These are phyloP conservation scores for Glomeris maerens DNA, from an alignment of 1,140 invertebrate species.

Conservation along the genomic window DNA sequence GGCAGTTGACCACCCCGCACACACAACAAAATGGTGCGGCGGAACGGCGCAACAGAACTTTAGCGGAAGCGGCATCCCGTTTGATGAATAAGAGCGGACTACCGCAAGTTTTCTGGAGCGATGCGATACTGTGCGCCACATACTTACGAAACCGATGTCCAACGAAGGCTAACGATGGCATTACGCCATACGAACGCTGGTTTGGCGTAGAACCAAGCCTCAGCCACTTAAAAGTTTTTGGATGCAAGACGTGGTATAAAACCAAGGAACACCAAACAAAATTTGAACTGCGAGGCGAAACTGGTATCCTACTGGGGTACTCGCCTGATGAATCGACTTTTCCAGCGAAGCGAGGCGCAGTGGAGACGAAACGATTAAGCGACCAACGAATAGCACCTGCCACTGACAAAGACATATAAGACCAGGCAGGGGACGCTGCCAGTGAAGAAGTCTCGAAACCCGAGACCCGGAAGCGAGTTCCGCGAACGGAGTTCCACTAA, in stretches of 20 bases:
- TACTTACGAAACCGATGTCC: slow-evolving; percentile 33
- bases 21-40: slow-evolving; percentile 35
- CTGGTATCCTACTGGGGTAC: too few relatives aligned
- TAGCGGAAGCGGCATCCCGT: slow-evolving; percentile 16
- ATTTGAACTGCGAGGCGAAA: too few relatives aligned
- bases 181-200: slow-evolving; percentile 33
- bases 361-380: too few relatives aligned
- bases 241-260: slow-evolving; percentile 31
- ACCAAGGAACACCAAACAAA: too few relatives aligned
- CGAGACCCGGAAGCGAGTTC: neutral
- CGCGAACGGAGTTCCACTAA: too few relatives aligned
- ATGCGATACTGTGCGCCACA: slow-evolving; percentile 20
- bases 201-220: slow-evolving; percentile 32
- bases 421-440: too few relatives aligned
- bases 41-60: slow-evolving; percentile 32
- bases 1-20: slow-evolving; percentile 25
- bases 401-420: too few relatives aligned
- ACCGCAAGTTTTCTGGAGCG: neutral
- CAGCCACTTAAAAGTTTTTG: slow-evolving; percentile 35
- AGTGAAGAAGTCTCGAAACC: too few relatives aligned
- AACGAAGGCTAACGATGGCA: slow-evolving; percentile 26
- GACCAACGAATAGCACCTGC: too few relatives aligned
- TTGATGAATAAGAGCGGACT: neutral
- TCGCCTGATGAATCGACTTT: too few relatives aligned
- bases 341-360: too few relatives aligned